Evolutionary conservation across 1,140 invertebrate species (phyloP).

Genomic region (Drosophila orosa): DNA sequence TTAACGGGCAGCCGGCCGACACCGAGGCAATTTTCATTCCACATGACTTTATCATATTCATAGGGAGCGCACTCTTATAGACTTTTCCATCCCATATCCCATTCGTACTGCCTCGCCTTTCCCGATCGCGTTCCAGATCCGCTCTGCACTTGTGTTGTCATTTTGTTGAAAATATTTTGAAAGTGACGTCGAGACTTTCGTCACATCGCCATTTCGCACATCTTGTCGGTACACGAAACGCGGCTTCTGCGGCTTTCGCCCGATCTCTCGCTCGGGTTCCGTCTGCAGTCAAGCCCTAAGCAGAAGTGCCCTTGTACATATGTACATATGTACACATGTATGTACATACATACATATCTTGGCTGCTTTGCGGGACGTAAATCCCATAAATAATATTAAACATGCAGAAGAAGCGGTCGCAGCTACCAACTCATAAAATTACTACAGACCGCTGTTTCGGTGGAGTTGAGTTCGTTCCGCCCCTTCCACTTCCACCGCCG

Average conservation of each 20-base stretch:
- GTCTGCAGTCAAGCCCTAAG: constrained; percentile 25
- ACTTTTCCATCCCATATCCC: neutral
- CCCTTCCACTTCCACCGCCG: constrained; percentile 39
- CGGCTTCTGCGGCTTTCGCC: constrained; percentile 46
- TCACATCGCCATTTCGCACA: constrained; percentile 63
- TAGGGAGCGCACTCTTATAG: constrained; percentile 29
- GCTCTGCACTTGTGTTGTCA: constrained; percentile 43
- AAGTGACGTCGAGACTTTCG: constrained; percentile 77
- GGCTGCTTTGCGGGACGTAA: constrained; percentile 45
- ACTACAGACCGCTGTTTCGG: constrained; percentile 49
- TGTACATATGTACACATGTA: constrained; percentile 1
- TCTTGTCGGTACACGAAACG: constrained; percentile 52
- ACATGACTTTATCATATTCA: constrained; percentile 77
- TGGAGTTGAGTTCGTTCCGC: constrained; percentile 49
- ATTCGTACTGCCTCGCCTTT: neutral
- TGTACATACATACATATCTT: constrained; percentile 44
- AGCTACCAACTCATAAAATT: constrained; percentile 80
- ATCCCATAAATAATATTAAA: constrained; percentile 81
- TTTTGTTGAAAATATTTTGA: constrained; percentile 78
- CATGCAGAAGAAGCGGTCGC: constrained; percentile 62
- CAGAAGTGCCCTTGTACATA: neutral
- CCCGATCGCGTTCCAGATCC: neutral
- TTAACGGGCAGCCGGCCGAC: constrained; percentile 8
- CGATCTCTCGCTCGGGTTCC: constrained; percentile 57
- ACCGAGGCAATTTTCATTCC: constrained; percentile 56